Percentiles rank a stretch among this genome's conserved stretches.
These are phyloP conservation scores for Ceratitis capitata DNA, from an alignment of 1,140 invertebrate species.

Conservation along the genomic window DNA sequence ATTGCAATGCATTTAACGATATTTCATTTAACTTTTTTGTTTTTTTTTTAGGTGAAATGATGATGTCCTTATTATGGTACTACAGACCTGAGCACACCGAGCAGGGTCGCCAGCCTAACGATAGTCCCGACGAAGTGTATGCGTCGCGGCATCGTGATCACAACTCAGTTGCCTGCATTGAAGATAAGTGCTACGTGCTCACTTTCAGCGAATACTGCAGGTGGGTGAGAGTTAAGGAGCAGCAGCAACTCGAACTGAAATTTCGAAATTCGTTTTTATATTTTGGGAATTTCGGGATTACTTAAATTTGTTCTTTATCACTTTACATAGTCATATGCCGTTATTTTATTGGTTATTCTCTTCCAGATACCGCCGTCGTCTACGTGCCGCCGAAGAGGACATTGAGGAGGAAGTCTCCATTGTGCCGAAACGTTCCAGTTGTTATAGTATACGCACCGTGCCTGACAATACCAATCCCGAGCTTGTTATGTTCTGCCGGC, in stretches of 20 bases:
- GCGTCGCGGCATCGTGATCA: constrained; percentile 93
- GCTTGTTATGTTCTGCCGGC: constrained; percentile 92
- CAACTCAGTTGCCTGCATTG: constrained; percentile 96
- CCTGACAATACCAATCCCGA: constrained; percentile 80
- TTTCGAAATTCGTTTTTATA: neutral
- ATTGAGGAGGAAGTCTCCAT: constrained; percentile 65
- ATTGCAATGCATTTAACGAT: neutral
- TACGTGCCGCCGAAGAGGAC: constrained; percentile 69
- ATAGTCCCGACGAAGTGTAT: constrained; percentile 92
- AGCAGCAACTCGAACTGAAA: neutral
- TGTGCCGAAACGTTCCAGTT: constrained; percentile 52
- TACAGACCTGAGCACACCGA: constrained; percentile 97
- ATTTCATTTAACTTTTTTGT: neutral
- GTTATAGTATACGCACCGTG: constrained; percentile 68
- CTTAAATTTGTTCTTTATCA: neutral
- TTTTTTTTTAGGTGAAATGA: constrained; percentile 85
- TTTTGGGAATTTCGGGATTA: neutral
- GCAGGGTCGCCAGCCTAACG: constrained; percentile 78
- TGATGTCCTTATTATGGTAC: constrained; percentile 96
- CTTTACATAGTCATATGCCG: neutral
- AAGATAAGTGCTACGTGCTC: constrained; percentile 97
- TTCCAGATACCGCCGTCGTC: constrained; percentile 70
- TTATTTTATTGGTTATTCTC: neutral
- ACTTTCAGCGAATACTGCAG: constrained; percentile 97
- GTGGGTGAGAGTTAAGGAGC: no score